Conservation (phyloP, 2,113 vertebrate species). For the Dendrocopos noguchii region DNA sequence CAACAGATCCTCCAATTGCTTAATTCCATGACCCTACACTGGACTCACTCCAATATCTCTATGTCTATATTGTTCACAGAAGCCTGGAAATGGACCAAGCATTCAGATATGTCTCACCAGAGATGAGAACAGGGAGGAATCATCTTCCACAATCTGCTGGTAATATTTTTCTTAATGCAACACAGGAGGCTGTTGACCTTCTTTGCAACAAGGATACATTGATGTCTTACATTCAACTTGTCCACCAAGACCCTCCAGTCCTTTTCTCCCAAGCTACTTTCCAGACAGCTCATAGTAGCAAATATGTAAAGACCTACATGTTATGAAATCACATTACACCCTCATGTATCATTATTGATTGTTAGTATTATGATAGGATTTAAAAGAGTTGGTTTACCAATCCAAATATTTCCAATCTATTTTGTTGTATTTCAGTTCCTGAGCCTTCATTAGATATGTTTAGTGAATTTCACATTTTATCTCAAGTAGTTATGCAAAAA, state of each 20-base stretch:
- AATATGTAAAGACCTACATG: not conserved
- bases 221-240: not conserved
- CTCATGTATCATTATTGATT: not conserved
- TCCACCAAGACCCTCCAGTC: rapidly evolving
- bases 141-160: not conserved
- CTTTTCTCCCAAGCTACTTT: not conserved
- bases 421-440: not conserved
- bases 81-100: not conserved
- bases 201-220: not conserved
- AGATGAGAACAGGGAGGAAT: not conserved
- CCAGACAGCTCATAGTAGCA: not conserved
- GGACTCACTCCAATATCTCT: not conserved
- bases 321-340: not conserved
- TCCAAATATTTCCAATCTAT: not conserved
- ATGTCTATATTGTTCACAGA: not conserved
- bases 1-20: not conserved
- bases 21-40: not conserved
- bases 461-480: not conserved
- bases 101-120: not conserved
- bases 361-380: not conserved
- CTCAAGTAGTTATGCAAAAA: not conserved
- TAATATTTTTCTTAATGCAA: not conserved
- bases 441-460: not conserved
- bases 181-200: not conserved
- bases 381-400: not conserved